Evolutionary conservation across 2,797 vertebrate species (phyloP), one percentile per base, ranked within the genome.

Genomic region (Argya squamiceps): DNA sequence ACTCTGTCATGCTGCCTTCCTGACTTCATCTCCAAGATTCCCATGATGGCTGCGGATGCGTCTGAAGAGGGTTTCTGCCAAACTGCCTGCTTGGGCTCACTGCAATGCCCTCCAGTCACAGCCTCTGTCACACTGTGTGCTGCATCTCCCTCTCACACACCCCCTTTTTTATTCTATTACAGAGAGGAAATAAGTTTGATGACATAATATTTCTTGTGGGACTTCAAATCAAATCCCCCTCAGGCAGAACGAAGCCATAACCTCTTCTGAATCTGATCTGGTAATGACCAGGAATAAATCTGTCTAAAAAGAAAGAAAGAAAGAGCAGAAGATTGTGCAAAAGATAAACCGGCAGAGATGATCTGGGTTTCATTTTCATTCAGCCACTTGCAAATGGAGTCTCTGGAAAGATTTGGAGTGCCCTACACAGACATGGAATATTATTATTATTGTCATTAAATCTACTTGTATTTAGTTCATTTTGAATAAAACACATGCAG

Each of bases 181-280:
- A 56, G 71, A 94, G 69, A 96, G 76, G 89, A 96, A 96, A 95
- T 64, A 37, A 37, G 32, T 91, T 94, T 76, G 37, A 74, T 83
- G 85, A 78, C 70, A 55, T 86, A 89, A 86, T 89, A 88, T 91
- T 91, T 74, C 88, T 88, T 2, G 0, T 56, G 46, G 46, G 83
- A 92, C 64, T 89, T 94, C 89, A 92, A 95, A 97, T 91, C 91
- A 90, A 97, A 94, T 94, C 60, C 26, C 62, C n/a, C 44, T 75
- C 15, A 1, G 67, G 90, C 78, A 95, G 85, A 95, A 94, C 1
- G 11, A 96, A 95, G 70, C 73, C 73, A 86, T 78, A 93, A 63
- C 65, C 56, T 89, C 82, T 88, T 85, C 78, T 74, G 58, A 76
- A 30, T 53, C 75, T 92, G 77, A 95, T 77, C 75, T 77, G 49